Evolutionary conservation across 1,140 invertebrate species (phyloP), one percentile per base, ranked within the genome.

Genomic region (Eulimnadia texana): DNA sequence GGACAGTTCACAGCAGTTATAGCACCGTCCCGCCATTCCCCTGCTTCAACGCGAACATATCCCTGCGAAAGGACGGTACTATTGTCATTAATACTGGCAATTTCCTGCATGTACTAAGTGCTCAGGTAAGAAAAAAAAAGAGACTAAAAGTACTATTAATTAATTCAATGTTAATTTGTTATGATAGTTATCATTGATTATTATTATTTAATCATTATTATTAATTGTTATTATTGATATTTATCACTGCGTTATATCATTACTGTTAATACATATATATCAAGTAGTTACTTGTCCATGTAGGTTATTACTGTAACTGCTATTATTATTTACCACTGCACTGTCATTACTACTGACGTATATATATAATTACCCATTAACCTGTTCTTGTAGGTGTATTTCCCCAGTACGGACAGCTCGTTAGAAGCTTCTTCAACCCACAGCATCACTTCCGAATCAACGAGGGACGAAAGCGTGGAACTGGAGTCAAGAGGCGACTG

Each of bases 41-140:
- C 2, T 72, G 74, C 64, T 84, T 85, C 68, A 74, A 78, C 61
- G 78, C 82, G 3, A 69, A 73, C 20, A 76, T 82, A 13, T 79
- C 79, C 66, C 70, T 85, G 52, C 82, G 82, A 67, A 76, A 78
- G 58, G 77, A 80, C 67, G 79, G 82, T 61, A 76, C 79, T 53
- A 80, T 84, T 33, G 76, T 85, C 11, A 73, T 86, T 20, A 86
- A 86, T 67, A 84, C 84, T 3, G 84, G 83, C 16, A 83, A 84
- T 68, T 83, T 84, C 64, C 72, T 86, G 23, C 80, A 85, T 61
- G 78, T 83, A 20, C 69, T 86, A 22, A 74, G 71, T 63, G 73
- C 80, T 20, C 72, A 78, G 59, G 68, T 81, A 53, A 73, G 78
- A 59, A 68, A 72, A 56, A 69, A 27, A 27, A 20, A 58, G 22